Evolutionary conservation across 2,113 vertebrate species (phyloP).

Genomic region (Hemicordylus capensis): DNA sequence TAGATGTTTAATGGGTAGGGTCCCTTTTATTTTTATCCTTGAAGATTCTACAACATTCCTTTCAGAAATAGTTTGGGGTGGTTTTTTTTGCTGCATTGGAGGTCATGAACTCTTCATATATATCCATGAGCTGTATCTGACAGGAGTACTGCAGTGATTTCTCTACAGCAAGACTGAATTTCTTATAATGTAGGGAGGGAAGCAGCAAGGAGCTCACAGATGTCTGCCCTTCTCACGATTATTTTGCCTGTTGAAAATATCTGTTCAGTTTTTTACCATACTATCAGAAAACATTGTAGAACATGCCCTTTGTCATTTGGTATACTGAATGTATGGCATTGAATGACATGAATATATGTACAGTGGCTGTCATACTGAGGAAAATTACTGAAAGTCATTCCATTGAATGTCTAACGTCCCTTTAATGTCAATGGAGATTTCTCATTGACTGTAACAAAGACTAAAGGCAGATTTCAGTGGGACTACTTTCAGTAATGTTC

Average conservation of each 20-base stretch:
- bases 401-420: too few relatives aligned
- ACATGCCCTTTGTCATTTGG: not conserved
- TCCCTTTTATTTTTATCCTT: not conserved
- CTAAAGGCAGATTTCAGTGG: too few relatives aligned
- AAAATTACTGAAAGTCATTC: too few relatives aligned
- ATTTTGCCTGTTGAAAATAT: conserved; percentile 21
- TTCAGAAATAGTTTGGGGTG: conserved; percentile 38
- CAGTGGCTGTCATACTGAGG: too few relatives aligned
- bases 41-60: not conserved
- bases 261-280: conserved; percentile 16
- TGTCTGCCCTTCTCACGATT: conserved; percentile 35
- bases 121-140: conserved; percentile 18
- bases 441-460: too few relatives aligned
- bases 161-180: conserved; percentile 6
- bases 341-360: not conserved
- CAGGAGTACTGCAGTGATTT: conserved; percentile 24
- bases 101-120: not conserved
- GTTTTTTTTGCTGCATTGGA: not conserved
- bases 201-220: not conserved
- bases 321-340: not conserved
- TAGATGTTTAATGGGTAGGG: conserved; percentile 21
- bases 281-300: conserved; percentile 12
- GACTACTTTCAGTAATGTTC: too few relatives aligned
- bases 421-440: too few relatives aligned
- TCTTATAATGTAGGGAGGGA: conserved; percentile 11